Conservation (phyloP, 2,113 vertebrate species). For the Circaetus gallicus region DNA sequence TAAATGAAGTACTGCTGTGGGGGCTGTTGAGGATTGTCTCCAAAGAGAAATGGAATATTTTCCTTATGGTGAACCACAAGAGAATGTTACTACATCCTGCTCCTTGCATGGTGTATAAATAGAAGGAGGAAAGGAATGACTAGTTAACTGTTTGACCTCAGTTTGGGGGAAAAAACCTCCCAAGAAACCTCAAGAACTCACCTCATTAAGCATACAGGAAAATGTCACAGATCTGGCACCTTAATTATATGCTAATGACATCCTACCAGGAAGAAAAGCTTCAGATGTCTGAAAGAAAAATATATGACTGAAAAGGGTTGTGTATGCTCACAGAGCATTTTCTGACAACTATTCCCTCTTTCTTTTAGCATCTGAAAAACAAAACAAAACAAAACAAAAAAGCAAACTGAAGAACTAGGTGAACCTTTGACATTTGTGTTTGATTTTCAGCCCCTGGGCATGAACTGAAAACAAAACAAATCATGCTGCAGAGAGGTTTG, state of each 20-base stretch:
- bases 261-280: neutral
- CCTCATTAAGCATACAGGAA: neutral
- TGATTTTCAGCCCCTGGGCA: conserved; percentile 12
- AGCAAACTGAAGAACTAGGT: neutral
- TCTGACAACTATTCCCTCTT: neutral
- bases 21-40: neutral
- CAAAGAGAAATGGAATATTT: conserved; percentile 36
- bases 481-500: neutral
- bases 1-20: neutral
- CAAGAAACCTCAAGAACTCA: conserved; percentile 19
- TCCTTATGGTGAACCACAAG: conserved; percentile 33
- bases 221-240: conserved; percentile 8
- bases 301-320: neutral
- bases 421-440: conserved; percentile 29
- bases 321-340: neutral
- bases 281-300: conserved; percentile 2
- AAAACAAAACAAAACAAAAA: neutral
- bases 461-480: conserved; percentile 38
- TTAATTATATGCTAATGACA: conserved; percentile 48
- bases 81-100: conserved; percentile 31
- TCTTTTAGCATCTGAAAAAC: neutral
- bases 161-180: neutral
- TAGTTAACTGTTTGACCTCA: conserved; percentile 28
- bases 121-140: neutral
- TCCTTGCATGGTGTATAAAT: neutral